These are phyloP conservation scores for Apotomis capreana DNA, from an alignment of 2,888 invertebrate genomes.

Conservation along the genomic window DNA sequence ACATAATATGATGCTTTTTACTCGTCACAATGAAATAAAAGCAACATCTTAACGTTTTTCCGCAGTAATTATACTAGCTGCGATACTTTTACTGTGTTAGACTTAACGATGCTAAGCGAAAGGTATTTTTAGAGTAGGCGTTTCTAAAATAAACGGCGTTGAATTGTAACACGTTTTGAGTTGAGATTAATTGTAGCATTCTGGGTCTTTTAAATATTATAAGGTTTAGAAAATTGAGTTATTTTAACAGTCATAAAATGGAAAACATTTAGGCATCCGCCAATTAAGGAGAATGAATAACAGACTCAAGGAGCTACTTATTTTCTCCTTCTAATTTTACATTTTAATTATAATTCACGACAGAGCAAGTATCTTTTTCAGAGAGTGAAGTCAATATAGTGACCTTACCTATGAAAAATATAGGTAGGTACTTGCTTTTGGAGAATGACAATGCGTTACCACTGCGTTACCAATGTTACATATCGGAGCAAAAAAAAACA, in stretches of 20 bases:
- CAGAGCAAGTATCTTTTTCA: too few species aligned
- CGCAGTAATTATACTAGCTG: not conserved
- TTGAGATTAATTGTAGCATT: conserved; percentile 26
- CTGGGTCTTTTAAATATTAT: conserved; percentile 9
- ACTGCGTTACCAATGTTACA: too few species aligned
- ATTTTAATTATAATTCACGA: too few species aligned
- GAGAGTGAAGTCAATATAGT: too few species aligned
- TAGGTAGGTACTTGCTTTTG: too few species aligned
- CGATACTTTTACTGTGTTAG: not conserved
- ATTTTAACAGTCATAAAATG: not conserved
- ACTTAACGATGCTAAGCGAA: conserved; percentile 21
- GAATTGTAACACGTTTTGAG: conserved; percentile 25
- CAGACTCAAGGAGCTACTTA: not conserved
- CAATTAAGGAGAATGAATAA: not conserved
- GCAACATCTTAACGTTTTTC: not conserved
- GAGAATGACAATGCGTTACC: too few species aligned
- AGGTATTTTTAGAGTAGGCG: conserved; percentile 35
- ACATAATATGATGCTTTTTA: too few species aligned
- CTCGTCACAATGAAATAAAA: not conserved
- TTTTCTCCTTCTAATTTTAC: not conserved
- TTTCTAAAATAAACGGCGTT: conserved; percentile 20
- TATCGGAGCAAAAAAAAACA: too few species aligned
- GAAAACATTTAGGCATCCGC: not conserved
- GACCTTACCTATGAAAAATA: too few species aligned
- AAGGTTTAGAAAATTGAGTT: conserved; percentile 1